These are phyloP conservation scores for Sphaeridia pumilis DNA, from an alignment of 2,888 invertebrate genomes.

Conservation along the genomic window DNA sequence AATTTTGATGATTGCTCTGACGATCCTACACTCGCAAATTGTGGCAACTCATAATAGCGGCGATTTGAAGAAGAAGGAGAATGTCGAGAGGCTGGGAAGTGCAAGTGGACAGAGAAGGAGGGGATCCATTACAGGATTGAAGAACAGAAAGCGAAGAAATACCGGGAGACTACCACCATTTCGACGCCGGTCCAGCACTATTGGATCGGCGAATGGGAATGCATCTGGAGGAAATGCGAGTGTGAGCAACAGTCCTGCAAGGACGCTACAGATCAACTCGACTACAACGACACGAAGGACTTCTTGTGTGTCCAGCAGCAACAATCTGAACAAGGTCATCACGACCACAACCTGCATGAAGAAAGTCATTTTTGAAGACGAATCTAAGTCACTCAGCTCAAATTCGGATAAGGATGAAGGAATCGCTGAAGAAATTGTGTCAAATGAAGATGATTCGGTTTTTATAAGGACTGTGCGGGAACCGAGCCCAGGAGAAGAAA, in stretches of 20 bases:
- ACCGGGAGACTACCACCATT: conserved; percentile 13
- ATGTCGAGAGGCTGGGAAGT: conserved; percentile 4
- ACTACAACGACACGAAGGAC: conserved; percentile 8
- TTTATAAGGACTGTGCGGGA: conserved; percentile 2
- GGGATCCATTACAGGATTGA: background rate
- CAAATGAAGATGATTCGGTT: conserved; percentile 14
- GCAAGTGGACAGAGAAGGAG: conserved; percentile 3
- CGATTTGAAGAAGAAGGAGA: background rate
- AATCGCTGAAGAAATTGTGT: conserved; percentile 32
- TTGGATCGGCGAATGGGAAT: background rate
- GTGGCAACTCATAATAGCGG: conserved; percentile 51
- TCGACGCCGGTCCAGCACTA: conserved; percentile 9
- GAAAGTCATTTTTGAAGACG: conserved; percentile 36
- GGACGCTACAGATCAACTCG: background rate
- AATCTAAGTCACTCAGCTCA: conserved; percentile 34
- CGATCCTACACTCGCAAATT: conserved; percentile 68
- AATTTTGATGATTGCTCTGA: conserved; percentile 59
- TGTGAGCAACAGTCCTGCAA: background rate
- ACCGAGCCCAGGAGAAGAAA: too few species aligned
- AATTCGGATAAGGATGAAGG: conserved; percentile 36
- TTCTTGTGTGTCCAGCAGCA: conserved; percentile 2
- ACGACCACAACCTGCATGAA: conserved; percentile 17
- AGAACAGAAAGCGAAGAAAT: background rate
- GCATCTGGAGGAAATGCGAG: background rate
- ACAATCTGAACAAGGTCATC: conserved; percentile 3